A percentile compares a stretch with the other conserved stretches of the same genome.
Conservation (phyloP, 1,140 invertebrate genomes). For the Physella acuta region DNA sequence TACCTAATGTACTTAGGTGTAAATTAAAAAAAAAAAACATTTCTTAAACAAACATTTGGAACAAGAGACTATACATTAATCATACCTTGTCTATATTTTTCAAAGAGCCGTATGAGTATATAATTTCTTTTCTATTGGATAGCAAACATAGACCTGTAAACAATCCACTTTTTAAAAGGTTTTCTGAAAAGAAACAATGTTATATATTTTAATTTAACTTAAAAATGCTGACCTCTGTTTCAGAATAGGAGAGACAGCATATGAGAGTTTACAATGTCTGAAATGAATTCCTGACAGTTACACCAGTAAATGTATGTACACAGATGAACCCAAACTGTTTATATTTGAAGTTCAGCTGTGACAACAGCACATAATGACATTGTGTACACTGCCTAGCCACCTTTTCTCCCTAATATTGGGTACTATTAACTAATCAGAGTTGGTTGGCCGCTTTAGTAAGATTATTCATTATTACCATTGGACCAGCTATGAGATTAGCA, state of each 20-base stretch:
- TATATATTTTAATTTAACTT: too few species aligned
- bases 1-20: not conserved
- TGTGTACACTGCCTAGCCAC: too few species aligned
- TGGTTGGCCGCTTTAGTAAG: not conserved
- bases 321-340: too few species aligned
- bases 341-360: too few species aligned
- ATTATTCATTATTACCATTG: not conserved
- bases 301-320: too few species aligned
- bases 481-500: not conserved
- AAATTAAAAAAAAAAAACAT: not conserved
- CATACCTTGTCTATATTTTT: not conserved
- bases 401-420: too few species aligned
- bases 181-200: not conserved
- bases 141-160: slow-evolving; percentile 3
- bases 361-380: too few species aligned
- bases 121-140: not conserved
- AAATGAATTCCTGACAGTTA: too few species aligned
- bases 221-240: too few species aligned
- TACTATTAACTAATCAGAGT: too few species aligned
- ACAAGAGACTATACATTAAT: not conserved
- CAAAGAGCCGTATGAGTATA: not conserved
- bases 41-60: not conserved
- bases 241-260: too few species aligned
- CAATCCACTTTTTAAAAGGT: not conserved
- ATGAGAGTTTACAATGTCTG: too few species aligned